These are phyloP conservation scores for Brienomyrus longianalis DNA, from an alignment of 2,113 vertebrate species.

Conservation along the genomic window DNA sequence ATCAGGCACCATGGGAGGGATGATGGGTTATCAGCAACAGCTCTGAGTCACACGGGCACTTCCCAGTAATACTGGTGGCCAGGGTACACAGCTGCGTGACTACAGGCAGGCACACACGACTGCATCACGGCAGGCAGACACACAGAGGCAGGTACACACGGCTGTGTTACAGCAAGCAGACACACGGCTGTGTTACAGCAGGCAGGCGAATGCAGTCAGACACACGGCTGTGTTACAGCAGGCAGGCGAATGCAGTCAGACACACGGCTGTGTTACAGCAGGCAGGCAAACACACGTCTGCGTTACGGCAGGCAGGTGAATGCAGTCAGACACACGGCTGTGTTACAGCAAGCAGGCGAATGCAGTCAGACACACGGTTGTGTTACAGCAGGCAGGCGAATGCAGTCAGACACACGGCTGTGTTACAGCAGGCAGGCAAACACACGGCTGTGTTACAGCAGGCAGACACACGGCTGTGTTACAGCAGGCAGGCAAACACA, in stretches of 20 bases:
- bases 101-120: not conserved
- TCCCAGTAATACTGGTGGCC: not conserved
- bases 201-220: not conserved
- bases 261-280: not conserved
- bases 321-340: not conserved
- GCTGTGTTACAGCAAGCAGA: not conserved
- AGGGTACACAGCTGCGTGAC: constrained; percentile 9
- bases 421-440: not conserved
- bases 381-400: not conserved
- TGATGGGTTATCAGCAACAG: not conserved
- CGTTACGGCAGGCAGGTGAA: not conserved
- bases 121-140: not conserved
- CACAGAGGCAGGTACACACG: not conserved
- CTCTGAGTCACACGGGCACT: not conserved
- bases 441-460: not conserved
- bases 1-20: constrained; percentile 40
- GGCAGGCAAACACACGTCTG: not conserved
- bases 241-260: not conserved
- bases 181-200: no score
- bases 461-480: not conserved
- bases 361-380: not conserved
- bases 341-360: not conserved
- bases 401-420: not conserved
- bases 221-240: not conserved
- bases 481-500: not conserved